Conservation (phyloP, 2,797 vertebrate species). For the Chiroxiphia lanceolata region DNA sequence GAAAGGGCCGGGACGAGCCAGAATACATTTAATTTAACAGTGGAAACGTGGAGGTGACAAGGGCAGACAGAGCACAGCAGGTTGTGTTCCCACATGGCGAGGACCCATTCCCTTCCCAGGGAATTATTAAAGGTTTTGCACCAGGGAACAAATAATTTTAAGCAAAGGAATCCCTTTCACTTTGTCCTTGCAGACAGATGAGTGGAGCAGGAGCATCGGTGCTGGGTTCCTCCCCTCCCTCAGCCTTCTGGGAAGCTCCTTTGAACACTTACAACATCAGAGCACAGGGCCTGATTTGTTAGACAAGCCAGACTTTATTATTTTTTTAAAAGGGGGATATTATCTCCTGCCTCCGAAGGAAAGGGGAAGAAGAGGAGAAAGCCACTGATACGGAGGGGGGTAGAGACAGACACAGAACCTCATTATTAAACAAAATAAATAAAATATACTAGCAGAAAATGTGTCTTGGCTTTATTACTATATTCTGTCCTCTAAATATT, state of each 20-base stretch:
- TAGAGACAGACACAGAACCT: conserved; percentile 68
- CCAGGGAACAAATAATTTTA: background rate
- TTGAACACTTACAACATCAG: conserved; percentile 57
- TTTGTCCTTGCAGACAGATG: background rate
- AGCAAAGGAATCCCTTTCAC: background rate
- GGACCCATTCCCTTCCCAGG: background rate
- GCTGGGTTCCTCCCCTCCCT: background rate
- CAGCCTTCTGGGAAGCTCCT: conserved; percentile 52
- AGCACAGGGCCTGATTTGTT: conserved; percentile 59
- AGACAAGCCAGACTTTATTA: conserved; percentile 64
- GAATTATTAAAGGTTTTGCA: background rate
- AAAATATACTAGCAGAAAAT: conserved; percentile 76
- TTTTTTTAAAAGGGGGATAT: conserved; percentile 70
- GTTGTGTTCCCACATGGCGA: accelerated
- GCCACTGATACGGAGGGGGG: conserved; percentile 15
- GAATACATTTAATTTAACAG: accelerated
- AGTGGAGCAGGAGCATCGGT: background rate
- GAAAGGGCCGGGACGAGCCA: background rate
- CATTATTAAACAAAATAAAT: conserved; percentile 81
- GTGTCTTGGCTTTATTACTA: conserved; percentile 77
- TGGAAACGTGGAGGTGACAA: background rate
- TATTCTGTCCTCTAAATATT: conserved; percentile 83
- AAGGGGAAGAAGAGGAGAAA: conserved; percentile 61
- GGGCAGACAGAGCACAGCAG: accelerated
- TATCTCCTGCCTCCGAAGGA: conserved; percentile 54